A percentile compares a stretch with the other conserved stretches of the same genome.
Evolutionary conservation across 2,888 invertebrate genomes (phyloP).

Genomic region (Odontomyia ornata): DNA sequence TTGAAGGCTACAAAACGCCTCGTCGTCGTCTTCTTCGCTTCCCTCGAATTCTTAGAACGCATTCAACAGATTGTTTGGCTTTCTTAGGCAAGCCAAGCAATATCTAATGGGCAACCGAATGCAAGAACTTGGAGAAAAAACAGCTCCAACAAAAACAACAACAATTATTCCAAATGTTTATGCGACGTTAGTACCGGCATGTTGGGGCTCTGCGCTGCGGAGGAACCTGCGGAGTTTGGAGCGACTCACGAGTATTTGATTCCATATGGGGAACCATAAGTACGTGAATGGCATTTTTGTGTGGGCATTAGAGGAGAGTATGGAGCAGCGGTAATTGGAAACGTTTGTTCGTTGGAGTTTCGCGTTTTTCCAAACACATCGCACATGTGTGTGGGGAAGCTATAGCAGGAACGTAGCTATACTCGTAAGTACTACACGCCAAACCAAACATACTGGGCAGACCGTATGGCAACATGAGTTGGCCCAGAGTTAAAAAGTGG

Average conservation of each 20-base stretch:
- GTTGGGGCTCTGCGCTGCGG: neutral
- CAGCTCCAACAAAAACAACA: too few species aligned
- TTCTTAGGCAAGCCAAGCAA: slow-evolving; percentile 15
- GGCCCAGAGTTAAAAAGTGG: neutral
- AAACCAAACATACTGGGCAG: neutral
- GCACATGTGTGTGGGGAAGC: slow-evolving; percentile 12
- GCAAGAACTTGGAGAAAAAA: neutral
- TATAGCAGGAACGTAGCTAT: too few species aligned
- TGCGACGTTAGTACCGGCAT: neutral
- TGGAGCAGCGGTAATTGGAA: slow-evolving; percentile 32
- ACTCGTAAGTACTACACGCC: too few species aligned
- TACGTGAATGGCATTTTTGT: slow-evolving; percentile 33
- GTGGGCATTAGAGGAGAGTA: slow-evolving; percentile 14
- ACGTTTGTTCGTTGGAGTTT: neutral
- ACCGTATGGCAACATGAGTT: slow-evolving; percentile 29
- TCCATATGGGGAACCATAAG: slow-evolving; percentile 2
- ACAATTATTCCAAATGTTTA: neutral
- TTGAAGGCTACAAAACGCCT: slow-evolving; percentile 5
- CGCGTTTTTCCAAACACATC: too few species aligned
- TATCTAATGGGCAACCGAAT: slow-evolving; percentile 18
- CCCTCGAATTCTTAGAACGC: slow-evolving; percentile 32
- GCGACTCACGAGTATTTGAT: slow-evolving; percentile 26
- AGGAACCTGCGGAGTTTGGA: neutral
- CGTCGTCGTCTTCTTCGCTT: too few species aligned
- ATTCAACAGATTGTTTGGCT: slow-evolving; percentile 42